Percentiles rank a stretch among this genome's conserved stretches.
Evolutionary conservation across 92 coral and sea anemone species (phyloP).

Genomic region (Porites rus): DNA sequence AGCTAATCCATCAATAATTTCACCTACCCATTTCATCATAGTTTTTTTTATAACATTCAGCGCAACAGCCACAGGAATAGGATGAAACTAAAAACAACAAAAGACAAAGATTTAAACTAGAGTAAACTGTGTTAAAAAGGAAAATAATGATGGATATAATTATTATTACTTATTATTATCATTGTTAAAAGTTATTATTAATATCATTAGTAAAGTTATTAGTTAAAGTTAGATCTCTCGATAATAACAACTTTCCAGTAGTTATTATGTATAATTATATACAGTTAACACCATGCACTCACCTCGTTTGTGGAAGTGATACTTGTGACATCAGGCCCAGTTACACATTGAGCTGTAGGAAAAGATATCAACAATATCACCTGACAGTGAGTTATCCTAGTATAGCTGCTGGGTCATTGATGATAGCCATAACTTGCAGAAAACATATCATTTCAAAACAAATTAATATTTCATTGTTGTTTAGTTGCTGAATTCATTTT

Average conservation of each 20-base stretch:
- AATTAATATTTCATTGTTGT: too few species aligned
- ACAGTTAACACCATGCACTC: background rate
- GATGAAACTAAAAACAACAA: constrained; percentile 69
- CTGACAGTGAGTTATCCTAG: background rate
- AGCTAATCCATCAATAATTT: background rate
- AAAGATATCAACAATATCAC: background rate
- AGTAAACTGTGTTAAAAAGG: background rate
- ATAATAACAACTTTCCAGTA: background rate
- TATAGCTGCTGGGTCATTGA: too few species aligned
- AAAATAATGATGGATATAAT: too few species aligned
- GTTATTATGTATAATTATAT: too few species aligned
- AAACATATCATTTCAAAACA: too few species aligned
- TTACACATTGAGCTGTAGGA: constrained; percentile 78
- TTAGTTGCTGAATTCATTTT: background rate
- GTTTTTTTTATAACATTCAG: constrained; percentile 73
- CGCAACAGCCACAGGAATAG: constrained; percentile 84
- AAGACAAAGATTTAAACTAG: background rate
- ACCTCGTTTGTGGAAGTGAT: constrained; percentile 65
- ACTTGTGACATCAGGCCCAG: constrained; percentile 71
- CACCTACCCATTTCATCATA: constrained; percentile 84
- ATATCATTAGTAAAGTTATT: too few species aligned
- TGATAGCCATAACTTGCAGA: too few species aligned
- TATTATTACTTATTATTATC: too few species aligned
- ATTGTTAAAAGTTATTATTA: too few species aligned
- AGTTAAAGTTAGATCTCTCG: too few species aligned